Evolutionary conservation across 2,113 vertebrate species (phyloP).

Genomic region (Reinhardtius hippoglossoides): DNA sequence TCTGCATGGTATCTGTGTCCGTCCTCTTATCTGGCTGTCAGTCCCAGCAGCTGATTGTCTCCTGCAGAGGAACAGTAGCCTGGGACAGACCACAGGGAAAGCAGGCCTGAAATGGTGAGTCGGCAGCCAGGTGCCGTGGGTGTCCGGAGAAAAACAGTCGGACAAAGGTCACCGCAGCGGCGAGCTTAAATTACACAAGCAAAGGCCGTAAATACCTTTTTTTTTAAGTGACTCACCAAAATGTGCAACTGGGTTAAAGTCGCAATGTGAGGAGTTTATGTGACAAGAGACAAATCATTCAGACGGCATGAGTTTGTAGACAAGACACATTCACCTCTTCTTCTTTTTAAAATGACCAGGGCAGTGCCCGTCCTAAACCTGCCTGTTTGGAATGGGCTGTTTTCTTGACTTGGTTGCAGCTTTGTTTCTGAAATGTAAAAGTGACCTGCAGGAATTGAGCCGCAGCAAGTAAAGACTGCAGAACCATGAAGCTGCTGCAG

Average conservation of each 20-base stretch:
- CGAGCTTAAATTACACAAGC: constrained; percentile 49
- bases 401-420: too few species aligned
- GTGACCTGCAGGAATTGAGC: too few species aligned
- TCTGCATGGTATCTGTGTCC: constrained; percentile 5
- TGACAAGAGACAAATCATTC: too few species aligned
- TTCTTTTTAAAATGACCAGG: too few species aligned
- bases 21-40: constrained; percentile 31
- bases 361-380: too few species aligned
- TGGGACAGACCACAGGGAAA: constrained; percentile 44
- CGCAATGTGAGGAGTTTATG: not conserved
- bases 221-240: not conserved
- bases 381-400: too few species aligned
- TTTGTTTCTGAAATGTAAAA: too few species aligned
- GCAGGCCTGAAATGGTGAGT: constrained; percentile 46
- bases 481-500: too few species aligned
- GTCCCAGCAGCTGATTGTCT: constrained; percentile 49
- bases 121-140: constrained; percentile 41
- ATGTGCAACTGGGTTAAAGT: not conserved
- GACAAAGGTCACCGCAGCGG: constrained; percentile 58
- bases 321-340: too few species aligned
- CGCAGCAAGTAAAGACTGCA: too few species aligned
- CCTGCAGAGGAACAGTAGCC: constrained; percentile 19
- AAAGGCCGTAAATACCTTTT: constrained; percentile 17
- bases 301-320: too few species aligned
- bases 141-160: constrained; percentile 32